Conservation (phyloP, 2,888 invertebrate genomes). For the Notodonta ziczac region DNA sequence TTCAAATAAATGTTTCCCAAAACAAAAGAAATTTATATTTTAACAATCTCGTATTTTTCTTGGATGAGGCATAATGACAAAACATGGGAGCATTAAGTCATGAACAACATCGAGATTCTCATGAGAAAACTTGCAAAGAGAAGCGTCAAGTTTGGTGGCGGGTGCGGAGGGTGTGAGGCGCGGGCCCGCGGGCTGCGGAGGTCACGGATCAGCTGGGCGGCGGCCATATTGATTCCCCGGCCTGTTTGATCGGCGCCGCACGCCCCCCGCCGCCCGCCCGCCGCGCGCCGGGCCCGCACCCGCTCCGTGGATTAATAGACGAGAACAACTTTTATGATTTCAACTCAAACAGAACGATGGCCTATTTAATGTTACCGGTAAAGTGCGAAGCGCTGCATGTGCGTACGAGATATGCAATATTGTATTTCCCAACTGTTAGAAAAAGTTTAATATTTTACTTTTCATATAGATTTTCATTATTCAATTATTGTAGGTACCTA, state of each 20-base stretch:
- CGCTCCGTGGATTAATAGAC: conserved; percentile 78
- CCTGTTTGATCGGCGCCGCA: conserved; percentile 82
- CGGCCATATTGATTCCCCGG: conserved; percentile 84
- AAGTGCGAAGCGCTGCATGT: conserved; percentile 4
- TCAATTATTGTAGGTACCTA: not conserved
- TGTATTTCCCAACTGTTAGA: not conserved
- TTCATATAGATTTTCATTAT: not conserved
- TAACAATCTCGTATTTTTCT: not conserved
- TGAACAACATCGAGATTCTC: conserved; percentile 54
- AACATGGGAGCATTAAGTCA: conserved; percentile 36
- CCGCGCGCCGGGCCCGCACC: conserved; percentile 43
- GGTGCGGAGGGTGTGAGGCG: conserved; percentile 41
- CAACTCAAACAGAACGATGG: conserved; percentile 75
- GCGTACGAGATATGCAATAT: not conserved
- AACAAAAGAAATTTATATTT: not conserved
- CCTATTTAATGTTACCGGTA: conserved; percentile 46
- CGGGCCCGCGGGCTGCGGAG: conserved; percentile 68
- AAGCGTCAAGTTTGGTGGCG: conserved; percentile 69
- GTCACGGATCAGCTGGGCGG: conserved; percentile 84
- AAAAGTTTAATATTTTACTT: not conserved
- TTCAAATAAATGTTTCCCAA: no score
- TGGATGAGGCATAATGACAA: conserved; percentile 23
- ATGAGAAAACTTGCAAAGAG: conserved; percentile 68
- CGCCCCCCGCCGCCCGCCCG: conserved; percentile 55
- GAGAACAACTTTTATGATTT: conserved; percentile 84